A percentile compares a stretch with the other conserved stretches of the same genome.
phyloP scores from a whole-genome alignment of 1,140 invertebrate species.

The Sitodiplosis mosellana region DNA sequence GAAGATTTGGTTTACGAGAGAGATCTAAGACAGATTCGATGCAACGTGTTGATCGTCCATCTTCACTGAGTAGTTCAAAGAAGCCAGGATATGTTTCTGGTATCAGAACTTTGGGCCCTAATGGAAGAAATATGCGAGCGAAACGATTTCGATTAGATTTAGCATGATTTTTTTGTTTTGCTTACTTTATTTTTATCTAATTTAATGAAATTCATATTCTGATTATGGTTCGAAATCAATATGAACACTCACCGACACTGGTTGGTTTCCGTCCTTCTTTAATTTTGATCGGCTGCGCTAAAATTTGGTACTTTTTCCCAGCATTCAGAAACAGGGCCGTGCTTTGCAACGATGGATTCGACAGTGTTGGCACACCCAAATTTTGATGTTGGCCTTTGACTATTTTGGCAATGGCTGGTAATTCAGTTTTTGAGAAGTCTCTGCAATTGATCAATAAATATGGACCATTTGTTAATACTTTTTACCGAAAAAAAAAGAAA shows the following conservation, averaged over 20 bases:
- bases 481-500: conserved; percentile 1
- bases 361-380: conserved; percentile 66
- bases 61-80: conserved; percentile 85
- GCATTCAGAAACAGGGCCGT: conserved; percentile 67
- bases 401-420: conserved; percentile 75
- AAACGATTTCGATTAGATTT: not conserved
- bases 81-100: conserved; percentile 80
- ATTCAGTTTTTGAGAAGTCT: conserved; percentile 46
- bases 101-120: conserved; percentile 67
- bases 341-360: conserved; percentile 63
- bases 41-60: conserved; percentile 70
- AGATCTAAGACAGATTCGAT: conserved; percentile 76
- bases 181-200: not conserved
- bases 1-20: conserved; percentile 38
- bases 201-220: not conserved
- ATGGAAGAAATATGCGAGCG: not conserved
- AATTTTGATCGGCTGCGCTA: conserved; percentile 78
- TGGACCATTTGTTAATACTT: no score
- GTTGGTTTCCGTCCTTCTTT: conserved; percentile 56
- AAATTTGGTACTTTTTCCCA: conserved; percentile 65
- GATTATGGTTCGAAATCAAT: not conserved
- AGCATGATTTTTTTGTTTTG: not conserved
- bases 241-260: conserved; percentile 36
- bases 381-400: conserved; percentile 82
- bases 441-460: no score